Conservation (phyloP, 2,888 invertebrate species). For the Rhagium mordax region DNA sequence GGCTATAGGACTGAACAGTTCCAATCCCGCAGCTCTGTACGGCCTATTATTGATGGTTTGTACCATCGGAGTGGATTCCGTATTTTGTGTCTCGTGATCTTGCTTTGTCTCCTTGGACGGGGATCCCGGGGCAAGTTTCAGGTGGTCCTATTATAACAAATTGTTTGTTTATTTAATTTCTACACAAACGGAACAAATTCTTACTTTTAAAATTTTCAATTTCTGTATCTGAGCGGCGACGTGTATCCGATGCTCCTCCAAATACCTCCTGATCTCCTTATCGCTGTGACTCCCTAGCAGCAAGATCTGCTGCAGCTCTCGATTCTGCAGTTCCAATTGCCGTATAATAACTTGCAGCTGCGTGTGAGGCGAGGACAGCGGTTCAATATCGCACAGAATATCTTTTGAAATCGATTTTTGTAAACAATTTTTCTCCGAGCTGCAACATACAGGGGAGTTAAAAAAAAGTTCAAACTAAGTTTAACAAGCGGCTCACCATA, state of each 20-base stretch:
- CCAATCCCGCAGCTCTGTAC: conserved; percentile 69
- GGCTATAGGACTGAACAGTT: conserved; percentile 74
- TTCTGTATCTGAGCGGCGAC: conserved; percentile 79
- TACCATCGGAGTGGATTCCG: conserved; percentile 65
- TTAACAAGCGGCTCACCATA: conserved; percentile 66
- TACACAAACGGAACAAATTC: not conserved
- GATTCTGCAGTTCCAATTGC: conserved; percentile 80
- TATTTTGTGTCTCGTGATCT: conserved; percentile 35
- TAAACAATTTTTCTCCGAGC: conserved; percentile 55
- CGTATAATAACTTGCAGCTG: conserved; percentile 81
- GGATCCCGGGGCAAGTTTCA: conserved; percentile 43
- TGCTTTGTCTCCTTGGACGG: conserved; percentile 28
- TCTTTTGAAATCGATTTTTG: conserved; percentile 51
- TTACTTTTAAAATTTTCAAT: conserved; percentile 78
- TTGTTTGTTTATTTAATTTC: too few relatives aligned
- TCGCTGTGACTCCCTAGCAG: conserved; percentile 64
- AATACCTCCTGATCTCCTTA: conserved; percentile 71
- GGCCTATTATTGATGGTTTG: conserved; percentile 46
- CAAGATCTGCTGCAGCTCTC: conserved; percentile 72
- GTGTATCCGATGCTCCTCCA: conserved; percentile 77
- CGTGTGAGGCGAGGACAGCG: conserved; percentile 72
- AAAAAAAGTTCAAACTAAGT: conserved; percentile 14
- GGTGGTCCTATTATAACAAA: conserved; percentile 54
- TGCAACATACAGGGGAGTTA: conserved; percentile 29
- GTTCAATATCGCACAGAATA: conserved; percentile 56